Base-by-base conservation (phyloP, 2,113 vertebrate species). In the Chitala chitala region DNA sequence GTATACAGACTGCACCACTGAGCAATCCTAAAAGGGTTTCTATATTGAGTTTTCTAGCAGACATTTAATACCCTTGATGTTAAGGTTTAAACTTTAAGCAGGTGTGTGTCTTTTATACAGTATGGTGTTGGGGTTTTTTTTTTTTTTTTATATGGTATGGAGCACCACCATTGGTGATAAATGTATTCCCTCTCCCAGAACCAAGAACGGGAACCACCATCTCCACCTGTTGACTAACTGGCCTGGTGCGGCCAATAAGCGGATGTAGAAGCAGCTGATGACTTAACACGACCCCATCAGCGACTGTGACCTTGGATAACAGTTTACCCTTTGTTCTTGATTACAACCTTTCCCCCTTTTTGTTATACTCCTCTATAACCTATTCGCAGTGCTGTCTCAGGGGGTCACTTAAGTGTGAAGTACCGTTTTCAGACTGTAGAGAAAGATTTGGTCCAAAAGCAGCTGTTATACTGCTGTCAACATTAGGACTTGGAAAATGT, bases 191-290 rank as follows among this genome's bases (percentile, higher is more conserved):
- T 80, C 31, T 71, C 65, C 51, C 51, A 89, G 87, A 86, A 75
- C 46, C 86, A 89, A 81, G 85, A 87, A 73, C 88, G 91, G 86
- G 95, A 93, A 56, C 96, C 96, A 50, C 96, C 96, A 76, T 91
- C 93, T 31, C 96, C 96, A 71, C 94, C 96, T 58, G 85, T 98
- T 83, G 95, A 99, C 82, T 99, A 96, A 82, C 85, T 75, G 71
- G 81, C n/a, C n/a, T 73, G 44, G 33, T 56, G 20, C 70, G 71
- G 51, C 84, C 76, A 42, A 78, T 65, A 54, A 15, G 66, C 80
- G 40, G 40, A 66, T 22, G 13, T 40, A 66, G 26, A 81, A 79
- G 73, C 82, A 84, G 81, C 80, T 81, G 81, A 85, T 82, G 83
- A 69, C 81, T 87, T 71, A 85, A 84, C 85, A 86, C 59, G 86